Percentiles rank a stretch among this genome's conserved stretches.
phyloP scores from a whole-genome alignment of 2,888 invertebrate genomes.

The Drosophila mayaguana region DNA sequence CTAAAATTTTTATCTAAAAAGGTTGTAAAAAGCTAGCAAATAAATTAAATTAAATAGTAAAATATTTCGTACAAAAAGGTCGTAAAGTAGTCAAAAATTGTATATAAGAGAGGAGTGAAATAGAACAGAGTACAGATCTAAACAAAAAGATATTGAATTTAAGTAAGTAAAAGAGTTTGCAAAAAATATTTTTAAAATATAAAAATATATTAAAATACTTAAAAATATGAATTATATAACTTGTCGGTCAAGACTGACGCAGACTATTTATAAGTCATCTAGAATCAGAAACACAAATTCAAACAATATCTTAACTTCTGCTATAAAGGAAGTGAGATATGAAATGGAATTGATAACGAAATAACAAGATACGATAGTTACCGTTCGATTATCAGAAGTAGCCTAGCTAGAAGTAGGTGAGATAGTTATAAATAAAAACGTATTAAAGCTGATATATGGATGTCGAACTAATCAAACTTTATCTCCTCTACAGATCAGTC shows the following conservation, averaged over 20 bases:
- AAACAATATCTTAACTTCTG: not conserved
- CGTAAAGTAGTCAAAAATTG: too few species aligned
- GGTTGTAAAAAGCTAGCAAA: too few species aligned
- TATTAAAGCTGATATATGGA: not conserved
- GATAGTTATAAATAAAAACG: not conserved
- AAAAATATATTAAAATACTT: too few species aligned
- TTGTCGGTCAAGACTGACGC: not conserved
- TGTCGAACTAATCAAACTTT: not conserved
- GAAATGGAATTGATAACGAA: not conserved
- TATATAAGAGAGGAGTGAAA: too few species aligned
- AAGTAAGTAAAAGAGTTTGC: too few species aligned
- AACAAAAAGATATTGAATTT: too few species aligned
- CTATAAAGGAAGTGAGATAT: not conserved
- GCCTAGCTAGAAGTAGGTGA: not conserved
- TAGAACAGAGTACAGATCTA: too few species aligned
- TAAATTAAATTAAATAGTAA: not conserved
- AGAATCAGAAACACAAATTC: not conserved
- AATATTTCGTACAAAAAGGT: too few species aligned
- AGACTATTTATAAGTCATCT: not conserved
- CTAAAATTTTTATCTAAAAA: too few species aligned
- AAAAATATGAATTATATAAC: too few species aligned
- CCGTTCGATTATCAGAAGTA: too few species aligned
- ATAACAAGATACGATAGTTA: not conserved
- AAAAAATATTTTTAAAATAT: too few species aligned
- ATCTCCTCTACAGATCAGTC: conserved; percentile 88